Conservation (phyloP, 2,797 vertebrate species). For the Sebastes minor region DNA sequence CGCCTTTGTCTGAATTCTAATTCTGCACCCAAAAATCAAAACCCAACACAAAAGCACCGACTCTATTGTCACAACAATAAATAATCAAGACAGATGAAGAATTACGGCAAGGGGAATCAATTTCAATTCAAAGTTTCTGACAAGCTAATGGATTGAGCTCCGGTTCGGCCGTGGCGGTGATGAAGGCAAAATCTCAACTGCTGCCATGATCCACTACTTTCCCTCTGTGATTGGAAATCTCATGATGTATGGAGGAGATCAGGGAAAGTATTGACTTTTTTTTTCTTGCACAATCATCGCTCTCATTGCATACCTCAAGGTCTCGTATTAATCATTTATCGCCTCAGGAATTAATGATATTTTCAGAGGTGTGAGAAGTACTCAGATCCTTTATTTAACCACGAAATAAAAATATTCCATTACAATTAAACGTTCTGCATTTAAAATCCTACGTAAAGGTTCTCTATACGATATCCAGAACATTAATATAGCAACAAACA, state of each 20-base stretch:
- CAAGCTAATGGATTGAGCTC: constrained; percentile 58
- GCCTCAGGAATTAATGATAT: constrained; percentile 23
- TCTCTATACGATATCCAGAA: too few relatives aligned
- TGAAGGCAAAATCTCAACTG: constrained; percentile 19
- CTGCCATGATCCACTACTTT: constrained; percentile 16
- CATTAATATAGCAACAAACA: too few relatives aligned
- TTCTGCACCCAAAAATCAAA: constrained; percentile 18
- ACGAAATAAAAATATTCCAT: neutral
- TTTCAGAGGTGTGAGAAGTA: constrained; percentile 6
- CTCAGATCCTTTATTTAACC: neutral
- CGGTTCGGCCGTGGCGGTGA: constrained; percentile 5
- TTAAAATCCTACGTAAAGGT: too few relatives aligned
- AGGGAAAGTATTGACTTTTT: constrained; percentile 52
- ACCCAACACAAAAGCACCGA: neutral
- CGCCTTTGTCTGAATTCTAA: constrained; percentile 28
- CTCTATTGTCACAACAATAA: constrained; percentile 35
- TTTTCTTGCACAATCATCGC: constrained; percentile 34
- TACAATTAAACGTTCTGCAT: neutral
- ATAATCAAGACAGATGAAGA: constrained; percentile 58
- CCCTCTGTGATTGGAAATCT: constrained; percentile 52
- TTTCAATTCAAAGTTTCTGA: constrained; percentile 69
- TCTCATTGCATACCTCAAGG: constrained; percentile 42
- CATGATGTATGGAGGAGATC: constrained; percentile 57
- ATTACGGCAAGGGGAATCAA: constrained; percentile 51
- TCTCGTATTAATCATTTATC: constrained; percentile 47